Base-by-base conservation (phyloP, 1,140 invertebrate genomes). In the Coelopa frigida region DNA sequence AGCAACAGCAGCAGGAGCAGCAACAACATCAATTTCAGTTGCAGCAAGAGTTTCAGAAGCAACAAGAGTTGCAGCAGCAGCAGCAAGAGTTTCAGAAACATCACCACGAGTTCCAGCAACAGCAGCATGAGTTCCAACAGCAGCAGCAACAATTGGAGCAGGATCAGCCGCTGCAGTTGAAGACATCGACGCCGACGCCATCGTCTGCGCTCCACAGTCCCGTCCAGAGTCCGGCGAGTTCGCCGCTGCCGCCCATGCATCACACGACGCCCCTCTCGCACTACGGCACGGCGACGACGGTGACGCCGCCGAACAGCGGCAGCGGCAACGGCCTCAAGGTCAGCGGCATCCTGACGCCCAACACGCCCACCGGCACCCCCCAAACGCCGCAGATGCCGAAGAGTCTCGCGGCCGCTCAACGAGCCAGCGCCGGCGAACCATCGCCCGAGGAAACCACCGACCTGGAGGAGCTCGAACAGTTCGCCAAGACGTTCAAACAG, bases 401-500 rank as follows among this genome's bases (percentile, higher is more conserved):
- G 44, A 74, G 75, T 8, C 52, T 64, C 38, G 56, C 59, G 27
- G 58, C 56, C 4, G 24, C 72, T 70, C 58, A 73, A 50, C 73
- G 73, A 29, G 70, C 72, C 61, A 61, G 76, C 47, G 66, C 75
- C 12, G 74, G 88, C 35, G 87, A 90, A 58, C 84, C 86, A 6
- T 82, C 84, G 11, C 80, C 83, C 0, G 91, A 96, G 59, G 92
- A 95, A 70, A 91, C 91, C 12, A 93, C 91, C 7, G 93, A 96
- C 70, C 77, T 97, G 29, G 91, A 95, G 68, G 94, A 97, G 64
- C 75, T 97, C 20, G 92, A 96, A 68, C 89, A 95, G 57, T 97
- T 97, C 64, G 93, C 94, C 15, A 94, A 96, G 70, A 92, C 89
- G 2, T 97, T 97, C 70, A 97, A 97, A 66, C 92, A 95, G 72